Percentiles rank a stretch among this genome's conserved stretches.
phyloP scores from a whole-genome alignment of 2,113 vertebrate genomes.

The Epinephelus moara region DNA sequence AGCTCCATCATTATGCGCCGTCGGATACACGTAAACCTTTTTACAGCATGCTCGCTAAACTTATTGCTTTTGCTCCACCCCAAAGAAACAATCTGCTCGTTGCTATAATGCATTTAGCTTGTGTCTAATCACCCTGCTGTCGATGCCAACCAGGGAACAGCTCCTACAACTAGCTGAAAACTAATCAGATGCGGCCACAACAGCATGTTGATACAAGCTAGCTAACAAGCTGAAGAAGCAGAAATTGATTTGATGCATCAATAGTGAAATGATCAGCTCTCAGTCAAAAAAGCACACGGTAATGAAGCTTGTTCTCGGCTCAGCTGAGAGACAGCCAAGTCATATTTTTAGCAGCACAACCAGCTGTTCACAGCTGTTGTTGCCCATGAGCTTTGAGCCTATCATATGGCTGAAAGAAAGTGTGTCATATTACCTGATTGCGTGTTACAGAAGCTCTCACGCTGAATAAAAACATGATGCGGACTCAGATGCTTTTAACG shows the following conservation, averaged over 20 bases:
- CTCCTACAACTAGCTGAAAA: not conserved
- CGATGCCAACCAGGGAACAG: not conserved
- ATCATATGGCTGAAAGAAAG: slow-evolving; percentile 29
- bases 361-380: slow-evolving; percentile 54
- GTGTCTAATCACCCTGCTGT: not conserved
- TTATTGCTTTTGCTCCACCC: not conserved
- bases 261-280: slow-evolving; percentile 34
- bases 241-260: slow-evolving; percentile 47
- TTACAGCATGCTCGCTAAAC: not conserved
- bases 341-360: slow-evolving; percentile 34
- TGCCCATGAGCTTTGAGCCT: slow-evolving; percentile 16
- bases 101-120: slow-evolving; percentile 3
- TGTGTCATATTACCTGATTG: slow-evolving; percentile 23
- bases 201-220: slow-evolving; percentile 17
- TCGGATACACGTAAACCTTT: not conserved
- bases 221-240: slow-evolving; percentile 32
- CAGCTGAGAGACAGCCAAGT: slow-evolving; percentile 17
- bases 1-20: not conserved
- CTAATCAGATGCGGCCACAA: slow-evolving; percentile 20
- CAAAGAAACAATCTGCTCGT: not conserved
- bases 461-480: not conserved
- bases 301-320: slow-evolving; percentile 23
- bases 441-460: not conserved
- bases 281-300: slow-evolving; percentile 1
- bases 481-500: not conserved